These are phyloP conservation scores for Pterocles gutturalis DNA, from an alignment of 2,113 vertebrate species.

Conservation along the genomic window DNA sequence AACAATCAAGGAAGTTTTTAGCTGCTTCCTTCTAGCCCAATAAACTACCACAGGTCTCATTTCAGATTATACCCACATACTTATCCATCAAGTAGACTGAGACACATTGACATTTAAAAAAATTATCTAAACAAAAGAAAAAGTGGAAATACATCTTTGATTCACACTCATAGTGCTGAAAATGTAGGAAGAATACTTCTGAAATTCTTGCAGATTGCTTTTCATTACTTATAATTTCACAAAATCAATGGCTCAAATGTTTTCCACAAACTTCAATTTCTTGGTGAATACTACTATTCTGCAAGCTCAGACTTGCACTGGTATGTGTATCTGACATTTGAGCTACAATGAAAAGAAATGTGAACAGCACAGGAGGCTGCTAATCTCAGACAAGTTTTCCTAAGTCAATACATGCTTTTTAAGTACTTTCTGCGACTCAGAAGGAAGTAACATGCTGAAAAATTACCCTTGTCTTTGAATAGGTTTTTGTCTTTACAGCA, in stretches of 20 bases:
- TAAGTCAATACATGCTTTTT: background rate
- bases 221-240: background rate
- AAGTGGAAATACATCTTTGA: fast-evolving
- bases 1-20: background rate
- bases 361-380: background rate
- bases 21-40: background rate
- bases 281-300: background rate
- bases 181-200: background rate
- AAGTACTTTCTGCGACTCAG: background rate
- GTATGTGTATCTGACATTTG: conserved; percentile 2
- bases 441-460: background rate
- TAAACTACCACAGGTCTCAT: background rate
- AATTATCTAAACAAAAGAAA: no score
- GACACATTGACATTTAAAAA: background rate
- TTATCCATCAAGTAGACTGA: background rate
- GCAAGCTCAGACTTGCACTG: background rate
- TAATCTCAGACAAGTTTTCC: conserved; percentile 23
- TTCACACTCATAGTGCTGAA: background rate
- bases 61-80: fast-evolving
- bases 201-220: background rate
- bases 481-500: background rate
- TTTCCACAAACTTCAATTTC: background rate
- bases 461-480: background rate
- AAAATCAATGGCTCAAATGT: background rate
- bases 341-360: background rate